phyloP scores from a whole-genome alignment of 30 jellyfish, hydroid and myxozoan genomes.

The Chironex yamaguchii region DNA sequence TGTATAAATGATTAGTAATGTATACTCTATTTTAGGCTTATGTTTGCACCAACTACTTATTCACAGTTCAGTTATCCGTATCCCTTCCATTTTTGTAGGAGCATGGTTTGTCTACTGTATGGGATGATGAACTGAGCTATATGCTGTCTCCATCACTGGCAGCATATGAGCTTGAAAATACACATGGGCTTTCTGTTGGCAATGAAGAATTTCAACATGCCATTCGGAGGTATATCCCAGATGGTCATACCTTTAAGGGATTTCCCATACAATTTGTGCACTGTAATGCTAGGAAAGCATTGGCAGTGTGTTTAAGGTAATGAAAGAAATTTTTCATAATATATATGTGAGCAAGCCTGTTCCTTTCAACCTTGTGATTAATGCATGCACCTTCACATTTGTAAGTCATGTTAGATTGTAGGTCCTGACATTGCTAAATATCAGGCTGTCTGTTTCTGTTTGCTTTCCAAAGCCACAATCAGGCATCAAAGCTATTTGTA shows the following conservation, averaged over 20 bases:
- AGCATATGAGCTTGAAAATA: conserved; percentile 86
- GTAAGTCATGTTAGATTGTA: too few relatives aligned
- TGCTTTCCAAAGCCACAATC: too few relatives aligned
- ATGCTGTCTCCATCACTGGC: conserved; percentile 94
- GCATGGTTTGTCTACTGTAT: conserved; percentile 80
- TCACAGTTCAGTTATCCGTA: background rate
- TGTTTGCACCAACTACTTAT: background rate
- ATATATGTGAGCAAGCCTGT: too few relatives aligned
- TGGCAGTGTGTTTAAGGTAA: conserved; percentile 87
- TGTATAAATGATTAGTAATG: background rate
- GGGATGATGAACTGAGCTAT: conserved; percentile 93
- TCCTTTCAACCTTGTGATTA: too few relatives aligned
- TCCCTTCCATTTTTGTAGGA: conserved; percentile 82
- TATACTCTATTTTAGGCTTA: background rate
- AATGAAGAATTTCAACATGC: conserved; percentile 96
- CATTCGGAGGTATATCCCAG: conserved; percentile 87
- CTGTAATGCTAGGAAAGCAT: conserved; percentile 81
- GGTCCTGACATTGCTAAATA: too few relatives aligned
- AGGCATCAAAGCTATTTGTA: too few relatives aligned
- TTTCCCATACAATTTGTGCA: conserved; percentile 93
- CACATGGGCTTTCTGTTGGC: conserved; percentile 89
- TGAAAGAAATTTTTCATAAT: too few relatives aligned
- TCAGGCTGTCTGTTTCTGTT: too few relatives aligned
- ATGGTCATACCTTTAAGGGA: conserved; percentile 97
- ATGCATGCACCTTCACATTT: too few relatives aligned